Base-by-base conservation (phyloP, 1,140 invertebrate genomes). In the Plodia interpunctella region DNA sequence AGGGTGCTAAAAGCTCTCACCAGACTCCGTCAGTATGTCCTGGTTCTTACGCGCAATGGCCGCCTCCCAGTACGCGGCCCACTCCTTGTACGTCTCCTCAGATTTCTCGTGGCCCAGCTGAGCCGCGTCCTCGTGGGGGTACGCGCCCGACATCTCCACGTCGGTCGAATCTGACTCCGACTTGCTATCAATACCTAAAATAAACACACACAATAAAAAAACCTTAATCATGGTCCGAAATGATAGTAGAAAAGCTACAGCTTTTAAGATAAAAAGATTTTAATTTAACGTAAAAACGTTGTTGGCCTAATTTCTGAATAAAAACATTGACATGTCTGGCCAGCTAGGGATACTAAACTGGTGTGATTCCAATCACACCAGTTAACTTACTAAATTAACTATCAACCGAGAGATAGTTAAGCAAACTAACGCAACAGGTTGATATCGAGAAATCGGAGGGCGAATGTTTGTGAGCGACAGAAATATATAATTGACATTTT, bases 41-140 rank as follows among this genome's bases (percentile, higher is more conserved):
- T 75, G 72, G 28, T 25, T 69, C 30, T 68, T 75, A 75, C 57
- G 5, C 44, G 59, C 25, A 60, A 52, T 2, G 6, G 71, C 70
- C 6, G 64, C 56, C 2, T 65, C 62, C 82, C 80, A 87, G 51
- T 78, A 85, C 18, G 70, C 73, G 30, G 70, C 59, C 84, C 84
- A 87, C 10, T 77, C 79, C 54, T 72, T 67, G 56, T 75, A 85
- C 0, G 61, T 61, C 54, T 84, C 79, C 51, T 85, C 80, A 0
- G 80, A 81, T 52, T 81, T 84, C 44, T 85, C 81, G 19, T 71
- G 65, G 9, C 54, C 84, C 5, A 87, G 63, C n/a, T 74, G 55
- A 0, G 59, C 60, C 0, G 80, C 76, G 62, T 80, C 82, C 20
- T 83, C 81, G 61, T 83, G 76, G 0, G 77, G 75, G 44, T 75